Evolutionary conservation across 2,888 invertebrate genomes (phyloP), one percentile per base, ranked within the genome.

Genomic region (Melieria picta): DNA sequence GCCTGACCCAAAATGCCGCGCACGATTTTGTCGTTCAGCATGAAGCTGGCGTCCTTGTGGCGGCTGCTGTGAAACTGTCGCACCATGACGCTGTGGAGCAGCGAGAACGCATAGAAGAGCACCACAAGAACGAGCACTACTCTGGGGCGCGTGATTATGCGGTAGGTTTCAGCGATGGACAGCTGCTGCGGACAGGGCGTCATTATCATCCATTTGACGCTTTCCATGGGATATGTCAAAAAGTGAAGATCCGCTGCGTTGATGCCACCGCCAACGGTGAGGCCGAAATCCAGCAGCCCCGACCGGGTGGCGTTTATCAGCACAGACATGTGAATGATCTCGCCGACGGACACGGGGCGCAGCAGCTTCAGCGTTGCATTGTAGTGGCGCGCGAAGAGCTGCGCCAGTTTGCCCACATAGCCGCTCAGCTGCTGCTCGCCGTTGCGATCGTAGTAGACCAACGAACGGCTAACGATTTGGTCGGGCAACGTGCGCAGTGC

Each of bases 381-480:
- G 5, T n/a, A 7, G 1, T 7, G 6, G 5, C n/a, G 5, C 13
- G 52, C 52, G 11, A 52, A 52, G 4, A 13, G 11, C 52, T 5
- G 9, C 10, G 13, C 10, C 11, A 52, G 13, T 52, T 13, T 52
- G 52, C 52, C 7, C 42, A 81, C 76, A 1, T 80, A 80, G 0
- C 82, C 80, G 4, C 70, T 71, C 2, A 82, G 57, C 11, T 75
- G n/a, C n/a, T 71, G 74, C 10, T 72, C 16, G 2, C 80, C 79
- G 0, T 72, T 74, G 0, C 70, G 74, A 58, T 81, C 76, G 55
- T 13, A 72, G 50, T 79, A 76, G 10, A 81, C 13, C 4, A 82
- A 77, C 4, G 73, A 75, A 9, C 80, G 80, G 1, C 82, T 82
- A 65, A 75, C 76, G 56, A 71, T 75, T 55, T 79, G 81, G n/a